Percentiles rank a stretch among this genome's conserved stretches.
Conservation (phyloP, 2,888 invertebrate genomes). For the Synanthedon tipuliformis region DNA sequence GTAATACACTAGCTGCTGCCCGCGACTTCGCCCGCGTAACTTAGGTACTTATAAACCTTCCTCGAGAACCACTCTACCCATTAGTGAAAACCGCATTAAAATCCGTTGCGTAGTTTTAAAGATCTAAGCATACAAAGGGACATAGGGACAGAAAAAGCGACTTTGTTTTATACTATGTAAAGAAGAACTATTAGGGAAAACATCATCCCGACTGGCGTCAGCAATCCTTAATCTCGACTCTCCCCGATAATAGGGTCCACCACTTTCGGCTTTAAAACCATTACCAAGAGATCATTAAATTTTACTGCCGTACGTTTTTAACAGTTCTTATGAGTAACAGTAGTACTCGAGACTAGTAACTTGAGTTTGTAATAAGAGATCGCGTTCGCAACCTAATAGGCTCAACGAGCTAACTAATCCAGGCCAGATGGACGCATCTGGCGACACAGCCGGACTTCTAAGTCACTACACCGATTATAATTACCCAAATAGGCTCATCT, state of each 20-base stretch:
- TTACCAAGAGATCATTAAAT: conserved; percentile 22
- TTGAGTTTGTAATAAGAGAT: conserved; percentile 38
- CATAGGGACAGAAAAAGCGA: too few relatives aligned
- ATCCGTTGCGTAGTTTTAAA: too few relatives aligned
- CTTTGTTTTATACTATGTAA: too few relatives aligned
- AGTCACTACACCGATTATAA: conserved; percentile 60
- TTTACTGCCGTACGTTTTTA: conserved; percentile 6
- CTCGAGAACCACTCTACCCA: too few relatives aligned
- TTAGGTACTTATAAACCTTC: too few relatives aligned
- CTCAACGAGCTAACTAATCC: conserved; percentile 34
- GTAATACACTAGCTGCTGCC: too few relatives aligned
- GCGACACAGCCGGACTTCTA: conserved; percentile 52
- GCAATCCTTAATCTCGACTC: conserved; percentile 16
- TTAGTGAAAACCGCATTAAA: too few relatives aligned
- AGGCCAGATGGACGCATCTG: conserved; percentile 39
- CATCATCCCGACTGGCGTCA: conserved; percentile 9
- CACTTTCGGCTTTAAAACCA: conserved; percentile 21
- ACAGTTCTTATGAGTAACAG: conserved; percentile 28
- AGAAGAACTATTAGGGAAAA: background rate
- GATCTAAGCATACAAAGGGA: too few relatives aligned
- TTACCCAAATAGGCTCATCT: conserved; percentile 41
- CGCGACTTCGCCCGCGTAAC: too few relatives aligned
- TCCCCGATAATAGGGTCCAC: conserved; percentile 23
- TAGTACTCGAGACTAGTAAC: conserved; percentile 32
- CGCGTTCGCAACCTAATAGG: conserved; percentile 38